phyloP scores from a whole-genome alignment of 2,113 vertebrate species.

The Microcebus murinus region DNA sequence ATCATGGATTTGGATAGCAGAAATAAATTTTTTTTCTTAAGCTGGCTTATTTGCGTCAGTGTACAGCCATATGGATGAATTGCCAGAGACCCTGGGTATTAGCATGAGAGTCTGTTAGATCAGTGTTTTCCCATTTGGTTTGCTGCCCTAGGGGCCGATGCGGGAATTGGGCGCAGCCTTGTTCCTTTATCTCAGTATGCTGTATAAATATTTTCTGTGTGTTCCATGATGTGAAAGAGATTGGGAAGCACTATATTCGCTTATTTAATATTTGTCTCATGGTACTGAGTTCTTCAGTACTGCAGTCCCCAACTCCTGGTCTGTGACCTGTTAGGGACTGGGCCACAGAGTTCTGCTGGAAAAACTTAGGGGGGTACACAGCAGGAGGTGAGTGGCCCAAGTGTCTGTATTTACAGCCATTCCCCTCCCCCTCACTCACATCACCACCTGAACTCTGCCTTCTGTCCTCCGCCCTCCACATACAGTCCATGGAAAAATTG shows the following conservation, averaged over 20 bases:
- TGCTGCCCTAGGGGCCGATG: neutral
- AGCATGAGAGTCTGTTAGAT: neutral
- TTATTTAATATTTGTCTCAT: conserved; percentile 8
- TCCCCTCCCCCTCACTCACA: too few relatives aligned
- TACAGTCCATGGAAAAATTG: too few relatives aligned
- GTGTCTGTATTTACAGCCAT: too few relatives aligned
- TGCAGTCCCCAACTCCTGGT: too few relatives aligned
- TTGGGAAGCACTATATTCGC: neutral
- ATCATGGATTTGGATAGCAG: neutral
- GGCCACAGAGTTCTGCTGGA: too few relatives aligned
- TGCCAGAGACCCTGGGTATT: neutral
- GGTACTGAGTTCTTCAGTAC: neutral
- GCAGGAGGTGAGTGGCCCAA: too few relatives aligned
- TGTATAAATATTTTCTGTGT: neutral
- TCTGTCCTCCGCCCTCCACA: too few relatives aligned
- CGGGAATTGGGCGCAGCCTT: neutral
- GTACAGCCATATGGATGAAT: neutral
- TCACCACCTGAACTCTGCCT: too few relatives aligned
- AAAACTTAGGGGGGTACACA: too few relatives aligned
- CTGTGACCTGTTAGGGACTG: too few relatives aligned
- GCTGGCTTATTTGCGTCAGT: neutral
- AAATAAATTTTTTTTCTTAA: neutral
- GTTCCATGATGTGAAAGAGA: neutral
- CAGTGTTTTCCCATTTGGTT: neutral
- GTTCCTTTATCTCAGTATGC: neutral